Conservation (phyloP, 2,113 vertebrate species). For the Pygoscelis antarcticus region DNA sequence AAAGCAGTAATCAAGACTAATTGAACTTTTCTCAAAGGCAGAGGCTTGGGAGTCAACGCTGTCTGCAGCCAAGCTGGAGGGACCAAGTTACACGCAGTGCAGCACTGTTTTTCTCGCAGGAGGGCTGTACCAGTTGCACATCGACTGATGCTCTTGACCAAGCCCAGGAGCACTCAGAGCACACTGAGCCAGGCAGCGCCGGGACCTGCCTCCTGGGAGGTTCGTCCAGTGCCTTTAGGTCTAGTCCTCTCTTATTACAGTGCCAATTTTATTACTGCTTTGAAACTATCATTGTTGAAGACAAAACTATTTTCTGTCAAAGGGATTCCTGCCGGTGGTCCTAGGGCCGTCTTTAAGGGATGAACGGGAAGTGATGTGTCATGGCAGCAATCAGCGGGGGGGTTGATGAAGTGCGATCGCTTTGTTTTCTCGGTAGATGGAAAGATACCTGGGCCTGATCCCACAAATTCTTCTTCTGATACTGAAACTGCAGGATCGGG, state of each 20-base stretch:
- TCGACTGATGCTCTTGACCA: background rate
- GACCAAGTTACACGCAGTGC: rapidly evolving
- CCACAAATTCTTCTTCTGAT: too few species aligned
- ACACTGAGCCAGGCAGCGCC: rapidly evolving
- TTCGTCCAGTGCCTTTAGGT: background rate
- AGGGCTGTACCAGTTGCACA: background rate
- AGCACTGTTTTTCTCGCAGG: background rate
- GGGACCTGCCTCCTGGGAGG: background rate
- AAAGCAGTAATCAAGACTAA: background rate
- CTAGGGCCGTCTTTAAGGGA: background rate
- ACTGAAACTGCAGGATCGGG: background rate
- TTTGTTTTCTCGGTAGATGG: background rate
- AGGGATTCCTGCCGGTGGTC: background rate
- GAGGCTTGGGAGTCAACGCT: background rate
- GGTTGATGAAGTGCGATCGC: rapidly evolving
- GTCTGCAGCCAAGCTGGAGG: background rate
- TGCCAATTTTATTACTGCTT: background rate
- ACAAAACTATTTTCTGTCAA: background rate
- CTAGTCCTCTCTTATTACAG: background rate
- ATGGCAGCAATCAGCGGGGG: rapidly evolving
- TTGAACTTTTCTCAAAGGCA: background rate
- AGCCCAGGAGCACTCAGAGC: background rate
- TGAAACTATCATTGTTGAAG: background rate
- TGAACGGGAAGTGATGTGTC: background rate
- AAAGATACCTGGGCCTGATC: background rate